Evolutionary conservation across 2,888 invertebrate species (phyloP), one percentile per base, ranked within the genome.

Genomic region (Resseliella maxima): DNA sequence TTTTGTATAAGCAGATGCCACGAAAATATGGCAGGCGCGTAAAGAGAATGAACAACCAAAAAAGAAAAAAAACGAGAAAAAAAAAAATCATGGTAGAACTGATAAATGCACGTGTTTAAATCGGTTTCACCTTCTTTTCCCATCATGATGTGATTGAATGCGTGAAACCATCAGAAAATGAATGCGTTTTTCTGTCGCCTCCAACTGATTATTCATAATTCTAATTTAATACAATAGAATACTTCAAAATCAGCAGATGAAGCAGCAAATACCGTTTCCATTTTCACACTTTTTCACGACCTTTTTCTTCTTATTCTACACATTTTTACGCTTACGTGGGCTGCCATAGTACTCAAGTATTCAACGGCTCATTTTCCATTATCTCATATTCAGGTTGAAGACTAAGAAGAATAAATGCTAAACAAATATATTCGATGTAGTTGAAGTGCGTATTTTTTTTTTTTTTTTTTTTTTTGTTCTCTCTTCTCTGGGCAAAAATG

Each of bases 181-280:
- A 50, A 50, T 59, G 24, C 5, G 27, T n/a, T 59, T 59, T 59
- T 31, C 72, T 35, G 31, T 72, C 15, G 72, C 72, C 72, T 31
- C 31, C 27, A 18, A 72, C 27, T 3, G 35, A 15, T 72, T 31
- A 31, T 72, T 72, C 72, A 72, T 72, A 35, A 72, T 31, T 72
- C 72, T 72, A 72, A 72, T 72, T 72, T 72, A 31, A 72, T 72
- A 31, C 72, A 72, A 59, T 27, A 12, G 27, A 59, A 59, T 24
- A 18, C 24, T 59, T 31, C 12, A 31, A 72, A 31, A 10, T 50
- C 10, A 50, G 24, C 59, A n/a, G 72, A 72, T 72, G 72, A 72
- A 31, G 72, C 72, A 35, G 72, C 72, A 72, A 72, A 31, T n/a
- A 24, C 24, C 18, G 59, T 15, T 72, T 72, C 72, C 31, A 72